Evolutionary conservation across 2,888 invertebrate genomes (phyloP).

Genomic region (Pteria penguin): DNA sequence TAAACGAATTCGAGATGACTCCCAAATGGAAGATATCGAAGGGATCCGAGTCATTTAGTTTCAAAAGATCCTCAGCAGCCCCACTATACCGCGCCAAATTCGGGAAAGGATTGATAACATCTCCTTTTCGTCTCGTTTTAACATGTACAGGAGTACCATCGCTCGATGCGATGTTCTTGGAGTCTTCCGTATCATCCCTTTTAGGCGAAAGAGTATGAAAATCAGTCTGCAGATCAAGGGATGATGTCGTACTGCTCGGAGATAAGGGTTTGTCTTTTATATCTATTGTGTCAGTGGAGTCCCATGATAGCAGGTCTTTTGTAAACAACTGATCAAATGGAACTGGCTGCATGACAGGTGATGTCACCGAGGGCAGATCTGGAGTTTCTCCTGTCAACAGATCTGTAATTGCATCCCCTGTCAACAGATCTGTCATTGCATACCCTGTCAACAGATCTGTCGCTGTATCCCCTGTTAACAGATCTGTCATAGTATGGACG

Average conservation of each 20-base stretch:
- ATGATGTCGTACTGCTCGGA: not conserved
- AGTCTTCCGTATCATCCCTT: not conserved
- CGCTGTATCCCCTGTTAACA: slow-evolving; percentile 24
- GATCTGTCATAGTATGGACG: not conserved
- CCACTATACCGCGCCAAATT: slow-evolving; percentile 28
- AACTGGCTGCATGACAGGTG: not conserved
- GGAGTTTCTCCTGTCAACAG: slow-evolving; percentile 25
- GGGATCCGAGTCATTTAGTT: not conserved
- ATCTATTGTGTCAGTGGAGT: not conserved
- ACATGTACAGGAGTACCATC: not conserved
- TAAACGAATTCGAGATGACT: not conserved
- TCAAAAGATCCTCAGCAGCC: not conserved
- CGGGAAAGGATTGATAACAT: slow-evolving; percentile 29
- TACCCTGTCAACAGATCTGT: not conserved
- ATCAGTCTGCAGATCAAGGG: not conserved
- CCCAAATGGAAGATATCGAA: slow-evolving; percentile 35
- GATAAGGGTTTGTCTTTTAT: not conserved
- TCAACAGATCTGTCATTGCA: slow-evolving; percentile 2
- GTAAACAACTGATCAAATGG: not conserved
- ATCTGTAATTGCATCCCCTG: not conserved
- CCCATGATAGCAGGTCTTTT: slow-evolving; percentile 10
- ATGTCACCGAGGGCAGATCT: not conserved
- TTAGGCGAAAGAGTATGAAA: not conserved
- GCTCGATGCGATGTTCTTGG: not conserved
- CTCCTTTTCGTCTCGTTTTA: not conserved